Percentiles rank a stretch among this genome's conserved stretches.
Conservation (phyloP, 2,797 vertebrate genomes). For the Microcaecilia unicolor region DNA sequence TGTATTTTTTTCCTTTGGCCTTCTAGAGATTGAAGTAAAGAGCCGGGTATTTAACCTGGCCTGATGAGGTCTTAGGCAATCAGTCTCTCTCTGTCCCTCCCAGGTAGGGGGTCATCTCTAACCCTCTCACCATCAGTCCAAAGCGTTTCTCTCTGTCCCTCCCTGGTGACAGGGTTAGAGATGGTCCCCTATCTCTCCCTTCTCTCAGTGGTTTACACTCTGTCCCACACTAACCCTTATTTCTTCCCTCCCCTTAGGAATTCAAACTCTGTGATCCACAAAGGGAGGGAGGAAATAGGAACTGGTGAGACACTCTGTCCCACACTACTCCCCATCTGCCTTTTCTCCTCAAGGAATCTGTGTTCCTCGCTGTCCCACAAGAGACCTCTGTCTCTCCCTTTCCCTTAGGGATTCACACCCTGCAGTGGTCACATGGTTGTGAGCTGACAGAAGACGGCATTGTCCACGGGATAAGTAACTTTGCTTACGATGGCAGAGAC, state of each 20-base stretch:
- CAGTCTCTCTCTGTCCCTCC: no score
- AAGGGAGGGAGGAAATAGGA: no score
- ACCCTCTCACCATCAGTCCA: no score
- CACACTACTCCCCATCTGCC: background rate
- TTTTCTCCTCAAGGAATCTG: background rate
- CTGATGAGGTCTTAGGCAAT: no score
- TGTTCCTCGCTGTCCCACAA: no score
- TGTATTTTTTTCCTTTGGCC: no score
- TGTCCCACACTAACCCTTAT: background rate
- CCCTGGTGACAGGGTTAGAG: no score
- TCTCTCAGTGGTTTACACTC: background rate
- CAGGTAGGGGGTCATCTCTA: no score
- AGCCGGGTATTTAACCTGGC: no score
- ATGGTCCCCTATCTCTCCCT: no score
- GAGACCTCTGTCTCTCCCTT: background rate
- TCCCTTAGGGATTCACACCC: background rate
- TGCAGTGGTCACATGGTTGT: background rate
- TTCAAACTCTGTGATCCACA: no score
- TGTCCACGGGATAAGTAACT: background rate
- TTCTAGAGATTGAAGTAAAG: no score
- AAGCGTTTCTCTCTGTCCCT: conserved; percentile 5
- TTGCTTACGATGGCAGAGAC: background rate
- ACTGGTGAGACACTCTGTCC: background rate
- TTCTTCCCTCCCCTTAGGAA: background rate
- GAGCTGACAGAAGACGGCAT: background rate